phyloP scores from a whole-genome alignment of 2,113 vertebrate species.

The Microtus pennsylvanicus region DNA sequence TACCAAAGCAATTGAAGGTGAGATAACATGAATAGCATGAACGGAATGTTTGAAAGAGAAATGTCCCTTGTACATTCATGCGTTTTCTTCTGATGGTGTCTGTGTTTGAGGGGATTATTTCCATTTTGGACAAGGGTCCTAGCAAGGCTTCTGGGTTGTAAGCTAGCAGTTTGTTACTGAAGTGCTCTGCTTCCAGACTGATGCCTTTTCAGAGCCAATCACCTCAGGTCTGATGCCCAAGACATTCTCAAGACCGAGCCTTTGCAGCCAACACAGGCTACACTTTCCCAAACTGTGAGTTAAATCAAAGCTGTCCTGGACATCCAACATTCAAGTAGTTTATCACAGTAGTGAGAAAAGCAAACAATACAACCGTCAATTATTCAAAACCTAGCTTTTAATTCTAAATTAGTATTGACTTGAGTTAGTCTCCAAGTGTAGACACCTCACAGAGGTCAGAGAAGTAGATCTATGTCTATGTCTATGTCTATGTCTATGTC shows the following conservation, averaged over 20 bases:
- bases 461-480: too few relatives aligned
- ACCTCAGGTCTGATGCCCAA: neutral
- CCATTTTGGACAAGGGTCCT: neutral
- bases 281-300: neutral
- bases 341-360: neutral
- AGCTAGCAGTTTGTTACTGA: too few relatives aligned
- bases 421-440: neutral
- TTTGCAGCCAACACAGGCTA: neutral
- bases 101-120: neutral
- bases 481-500: too few relatives aligned
- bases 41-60: neutral
- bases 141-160: neutral
- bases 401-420: neutral
- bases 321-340: neutral
- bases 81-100: too few relatives aligned
- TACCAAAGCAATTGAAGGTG: constrained; percentile 1
- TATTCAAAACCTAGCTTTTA: constrained; percentile 6
- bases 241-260: neutral
- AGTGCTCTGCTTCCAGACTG: neutral
- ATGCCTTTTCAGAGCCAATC: too few relatives aligned
- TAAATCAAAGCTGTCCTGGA: neutral
- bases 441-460: rapidly evolving
- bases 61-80: neutral
- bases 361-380: too few relatives aligned
- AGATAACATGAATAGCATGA: neutral